Conservation (phyloP, 2,888 invertebrate species). For the Aethes cnicana region DNA sequence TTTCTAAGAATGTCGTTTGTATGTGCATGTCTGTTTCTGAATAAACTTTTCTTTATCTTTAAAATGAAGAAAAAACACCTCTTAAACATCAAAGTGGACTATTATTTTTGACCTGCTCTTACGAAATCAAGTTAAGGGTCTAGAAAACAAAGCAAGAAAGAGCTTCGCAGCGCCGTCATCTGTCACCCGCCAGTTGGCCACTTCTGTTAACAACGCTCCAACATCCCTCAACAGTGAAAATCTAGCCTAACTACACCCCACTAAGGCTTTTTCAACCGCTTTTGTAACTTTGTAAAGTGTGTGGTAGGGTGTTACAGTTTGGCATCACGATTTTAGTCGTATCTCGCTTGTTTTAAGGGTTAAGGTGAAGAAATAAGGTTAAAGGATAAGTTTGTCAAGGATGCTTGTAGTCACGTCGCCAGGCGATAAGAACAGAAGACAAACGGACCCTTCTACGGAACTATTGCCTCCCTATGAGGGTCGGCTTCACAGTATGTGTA, state of each 20-base stretch:
- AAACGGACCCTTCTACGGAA: constrained; percentile 51
- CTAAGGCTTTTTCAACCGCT: constrained; percentile 36
- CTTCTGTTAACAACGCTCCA: constrained; percentile 45
- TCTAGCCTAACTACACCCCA: constrained; percentile 33
- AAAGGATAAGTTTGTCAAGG: constrained; percentile 36
- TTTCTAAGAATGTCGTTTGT: no score
- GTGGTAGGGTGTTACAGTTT: neutral
- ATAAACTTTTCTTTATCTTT: no score
- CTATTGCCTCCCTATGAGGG: constrained; percentile 21
- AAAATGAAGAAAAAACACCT: no score
- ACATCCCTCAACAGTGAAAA: constrained; percentile 36
- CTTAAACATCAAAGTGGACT: constrained; percentile 5
- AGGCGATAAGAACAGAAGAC: constrained; percentile 62
- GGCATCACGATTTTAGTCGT: neutral
- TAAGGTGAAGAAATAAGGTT: neutral
- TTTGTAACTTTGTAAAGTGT: constrained; percentile 14
- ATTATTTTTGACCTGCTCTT: constrained; percentile 12
- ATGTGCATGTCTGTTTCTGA: no score
- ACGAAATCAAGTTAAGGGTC: constrained; percentile 66
- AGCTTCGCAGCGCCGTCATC: constrained; percentile 64
- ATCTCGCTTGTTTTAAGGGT: constrained; percentile 28
- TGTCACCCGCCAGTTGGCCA: constrained; percentile 59
- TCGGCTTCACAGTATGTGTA: no score
- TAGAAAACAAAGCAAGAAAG: constrained; percentile 67
- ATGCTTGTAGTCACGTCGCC: constrained; percentile 54